Evolutionary conservation across 1,140 invertebrate species (phyloP).

Genomic region (Vanessa atalanta): DNA sequence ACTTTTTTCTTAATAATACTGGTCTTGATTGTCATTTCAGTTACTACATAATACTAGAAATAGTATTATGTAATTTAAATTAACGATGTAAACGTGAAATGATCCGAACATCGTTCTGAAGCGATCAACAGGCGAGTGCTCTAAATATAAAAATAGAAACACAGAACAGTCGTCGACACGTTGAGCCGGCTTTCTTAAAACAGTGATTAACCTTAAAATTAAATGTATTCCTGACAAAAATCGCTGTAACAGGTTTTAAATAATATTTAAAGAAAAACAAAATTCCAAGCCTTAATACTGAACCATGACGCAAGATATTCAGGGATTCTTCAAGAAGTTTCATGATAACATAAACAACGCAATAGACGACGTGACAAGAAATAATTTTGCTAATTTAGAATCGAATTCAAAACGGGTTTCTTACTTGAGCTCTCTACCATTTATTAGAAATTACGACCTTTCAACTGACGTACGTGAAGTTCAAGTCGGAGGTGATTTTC

Average conservation of each 20-base stretch:
- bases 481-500: constrained; percentile 55
- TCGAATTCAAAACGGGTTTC: constrained; percentile 64
- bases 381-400: constrained; percentile 77
- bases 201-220: constrained; percentile 54
- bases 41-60: constrained; percentile 1
- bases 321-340: constrained; percentile 72
- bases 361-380: constrained; percentile 67
- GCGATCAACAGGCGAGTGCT: constrained; percentile 55
- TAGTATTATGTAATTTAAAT: constrained; percentile 19
- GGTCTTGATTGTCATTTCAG: neutral
- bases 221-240: constrained; percentile 18
- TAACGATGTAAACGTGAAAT: constrained; percentile 29
- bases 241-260: neutral
- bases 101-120: constrained; percentile 45
- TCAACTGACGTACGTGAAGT: constrained; percentile 57
- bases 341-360: constrained; percentile 64
- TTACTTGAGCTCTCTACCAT: constrained; percentile 63
- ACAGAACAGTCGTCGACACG: constrained; percentile 46
- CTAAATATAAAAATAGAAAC: constrained; percentile 74
- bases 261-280: neutral
- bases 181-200: constrained; percentile 59
- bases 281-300: neutral
- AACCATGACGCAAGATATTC: constrained; percentile 60
- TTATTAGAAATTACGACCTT: constrained; percentile 64
- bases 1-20: too few species aligned